These are phyloP conservation scores for Dipodomys stephensi DNA, from an alignment of 2,113 vertebrate species.

Conservation along the genomic window DNA sequence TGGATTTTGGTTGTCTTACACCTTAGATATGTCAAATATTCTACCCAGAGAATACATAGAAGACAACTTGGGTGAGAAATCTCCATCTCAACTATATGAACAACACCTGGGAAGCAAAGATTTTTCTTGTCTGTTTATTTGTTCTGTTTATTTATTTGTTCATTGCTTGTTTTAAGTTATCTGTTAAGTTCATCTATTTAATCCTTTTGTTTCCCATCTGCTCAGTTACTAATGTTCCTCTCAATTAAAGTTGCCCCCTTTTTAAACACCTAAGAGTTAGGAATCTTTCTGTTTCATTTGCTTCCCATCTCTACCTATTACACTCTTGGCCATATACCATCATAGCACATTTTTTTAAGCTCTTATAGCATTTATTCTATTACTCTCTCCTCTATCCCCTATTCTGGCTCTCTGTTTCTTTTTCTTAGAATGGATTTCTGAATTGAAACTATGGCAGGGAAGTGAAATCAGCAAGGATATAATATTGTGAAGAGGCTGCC, in stretches of 20 bases:
- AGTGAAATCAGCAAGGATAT: neutral
- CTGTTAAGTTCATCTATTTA: neutral
- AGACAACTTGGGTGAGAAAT: neutral
- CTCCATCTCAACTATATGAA: neutral
- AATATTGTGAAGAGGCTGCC: neutral
- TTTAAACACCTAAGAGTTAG: neutral
- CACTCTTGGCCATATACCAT: neutral
- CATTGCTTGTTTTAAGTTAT: neutral
- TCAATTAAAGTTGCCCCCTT: neutral
- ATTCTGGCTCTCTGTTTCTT: neutral
- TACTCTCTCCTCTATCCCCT: neutral
- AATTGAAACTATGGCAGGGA: slow-evolving; percentile 6
- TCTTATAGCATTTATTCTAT: neutral
- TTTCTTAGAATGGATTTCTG: slow-evolving; percentile 39
- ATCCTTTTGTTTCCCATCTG: neutral
- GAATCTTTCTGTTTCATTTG: neutral
- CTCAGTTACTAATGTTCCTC: neutral
- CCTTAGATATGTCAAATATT: neutral
- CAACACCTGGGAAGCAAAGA: neutral
- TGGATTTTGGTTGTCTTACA: slow-evolving; percentile 11
- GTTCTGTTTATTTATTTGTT: neutral
- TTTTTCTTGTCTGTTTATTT: neutral
- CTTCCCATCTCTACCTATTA: neutral
- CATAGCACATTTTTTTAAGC: neutral
- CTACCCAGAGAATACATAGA: neutral